Conservation (phyloP, 2,113 vertebrate species). For the Rostratula benghalensis region DNA sequence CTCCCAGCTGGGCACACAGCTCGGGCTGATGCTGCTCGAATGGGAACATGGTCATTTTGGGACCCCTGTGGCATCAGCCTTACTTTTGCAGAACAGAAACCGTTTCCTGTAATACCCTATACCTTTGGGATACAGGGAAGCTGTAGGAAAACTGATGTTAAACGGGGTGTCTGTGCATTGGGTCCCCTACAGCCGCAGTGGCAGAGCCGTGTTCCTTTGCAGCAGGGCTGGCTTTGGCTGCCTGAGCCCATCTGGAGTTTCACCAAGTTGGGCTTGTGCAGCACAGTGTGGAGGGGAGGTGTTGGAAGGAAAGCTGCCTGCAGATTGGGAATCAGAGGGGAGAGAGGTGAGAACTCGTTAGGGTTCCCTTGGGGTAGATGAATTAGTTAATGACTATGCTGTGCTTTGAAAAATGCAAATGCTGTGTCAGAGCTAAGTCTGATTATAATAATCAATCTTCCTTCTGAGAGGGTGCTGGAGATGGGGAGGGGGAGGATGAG, state of each 20-base stretch:
- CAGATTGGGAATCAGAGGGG: slow-evolving; percentile 18
- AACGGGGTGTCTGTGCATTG: not conserved
- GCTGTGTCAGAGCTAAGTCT: slow-evolving; percentile 54
- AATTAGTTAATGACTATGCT: slow-evolving; percentile 63
- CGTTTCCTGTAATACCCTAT: not conserved
- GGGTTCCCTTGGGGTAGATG: slow-evolving; percentile 50
- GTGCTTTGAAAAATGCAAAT: slow-evolving; percentile 71
- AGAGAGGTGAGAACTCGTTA: slow-evolving; percentile 53
- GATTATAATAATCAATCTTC: slow-evolving; percentile 66
- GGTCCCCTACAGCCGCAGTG: not conserved
- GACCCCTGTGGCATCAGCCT: not conserved
- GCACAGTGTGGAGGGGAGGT: not conserved
- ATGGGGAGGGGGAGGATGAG: not conserved
- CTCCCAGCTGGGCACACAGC: not conserved
- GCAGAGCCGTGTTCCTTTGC: not conserved
- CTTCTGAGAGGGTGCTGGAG: slow-evolving; percentile 43
- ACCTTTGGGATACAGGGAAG: not conserved
- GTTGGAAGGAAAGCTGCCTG: not conserved
- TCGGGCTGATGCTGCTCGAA: not conserved
- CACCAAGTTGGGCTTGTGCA: not conserved
- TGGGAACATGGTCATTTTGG: not conserved
- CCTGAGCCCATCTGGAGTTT: not conserved
- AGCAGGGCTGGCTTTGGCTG: not conserved
- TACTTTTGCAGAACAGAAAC: not conserved
- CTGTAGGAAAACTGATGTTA: not conserved